A percentile compares a stretch with the other conserved stretches of the same genome.
Conservation (phyloP, 2,113 vertebrate genomes). For the Melanotaenia duboulayi region DNA sequence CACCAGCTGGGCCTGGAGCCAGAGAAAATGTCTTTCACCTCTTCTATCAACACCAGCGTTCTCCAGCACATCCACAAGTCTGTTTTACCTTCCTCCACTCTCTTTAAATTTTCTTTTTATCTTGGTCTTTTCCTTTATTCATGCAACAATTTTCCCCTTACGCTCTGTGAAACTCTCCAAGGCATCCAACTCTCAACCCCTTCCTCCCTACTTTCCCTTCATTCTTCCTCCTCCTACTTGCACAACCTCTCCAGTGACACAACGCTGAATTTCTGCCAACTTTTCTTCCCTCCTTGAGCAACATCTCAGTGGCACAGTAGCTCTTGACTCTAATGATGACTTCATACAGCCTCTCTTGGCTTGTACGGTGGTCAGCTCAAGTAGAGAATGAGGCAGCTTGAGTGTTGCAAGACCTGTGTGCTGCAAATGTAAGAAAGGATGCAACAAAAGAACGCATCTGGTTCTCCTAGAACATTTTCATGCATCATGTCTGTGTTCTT, state of each 20-base stretch:
- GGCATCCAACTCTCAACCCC: slow-evolving; percentile 41
- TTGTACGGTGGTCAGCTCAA: slow-evolving; percentile 68
- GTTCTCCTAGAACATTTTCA: too few species aligned
- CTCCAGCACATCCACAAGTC: slow-evolving; percentile 39
- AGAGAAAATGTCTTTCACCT: slow-evolving; percentile 72
- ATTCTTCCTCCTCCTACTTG: slow-evolving; percentile 63
- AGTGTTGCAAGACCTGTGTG: slow-evolving; percentile 56
- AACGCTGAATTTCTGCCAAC: slow-evolving; percentile 74
- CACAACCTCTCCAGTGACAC: slow-evolving; percentile 77
- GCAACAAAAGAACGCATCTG: slow-evolving; percentile 32
- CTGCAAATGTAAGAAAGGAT: slow-evolving; percentile 38
- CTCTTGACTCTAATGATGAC: slow-evolving; percentile 76
- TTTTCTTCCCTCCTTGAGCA: slow-evolving; percentile 71
- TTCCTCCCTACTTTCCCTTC: slow-evolving; percentile 54
- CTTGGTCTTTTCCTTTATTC: slow-evolving; percentile 44
- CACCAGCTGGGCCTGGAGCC: slow-evolving; percentile 80
- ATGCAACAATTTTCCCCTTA: slow-evolving; percentile 12
- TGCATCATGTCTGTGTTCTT: too few species aligned
- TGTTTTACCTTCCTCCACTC: slow-evolving; percentile 38
- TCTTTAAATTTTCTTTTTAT: slow-evolving; percentile 23
- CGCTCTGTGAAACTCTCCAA: slow-evolving; percentile 22
- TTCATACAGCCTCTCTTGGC: slow-evolving; percentile 73
- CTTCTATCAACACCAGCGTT: slow-evolving; percentile 54
- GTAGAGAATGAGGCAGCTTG: slow-evolving; percentile 66
- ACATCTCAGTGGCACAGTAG: slow-evolving; percentile 76